These are phyloP conservation scores for Hirtodrosophila histrioides DNA, from an alignment of 2,888 invertebrate genomes.

Conservation along the genomic window DNA sequence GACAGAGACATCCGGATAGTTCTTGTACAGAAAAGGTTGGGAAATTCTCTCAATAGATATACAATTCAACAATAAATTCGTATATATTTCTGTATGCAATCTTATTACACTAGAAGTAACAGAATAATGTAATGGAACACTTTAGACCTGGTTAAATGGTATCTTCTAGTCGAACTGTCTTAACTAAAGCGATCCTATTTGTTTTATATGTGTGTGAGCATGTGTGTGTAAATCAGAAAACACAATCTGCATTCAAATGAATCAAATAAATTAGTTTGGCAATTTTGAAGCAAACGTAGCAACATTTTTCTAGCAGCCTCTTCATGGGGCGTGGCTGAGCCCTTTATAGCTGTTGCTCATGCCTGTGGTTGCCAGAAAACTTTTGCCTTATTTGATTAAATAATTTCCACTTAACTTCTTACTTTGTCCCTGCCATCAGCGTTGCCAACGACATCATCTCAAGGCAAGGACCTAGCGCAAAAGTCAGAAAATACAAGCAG, in stretches of 20 bases:
- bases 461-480: constrained; percentile 19
- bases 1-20: no score
- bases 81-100: no score
- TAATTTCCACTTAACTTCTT: constrained; percentile 78
- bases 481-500: constrained; percentile 27
- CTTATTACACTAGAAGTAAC: no score
- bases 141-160: no score
- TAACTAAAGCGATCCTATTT: no score
- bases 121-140: no score
- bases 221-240: constrained; percentile 40
- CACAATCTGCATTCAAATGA: constrained; percentile 76
- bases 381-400: constrained; percentile 75
- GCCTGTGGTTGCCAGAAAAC: constrained; percentile 45
- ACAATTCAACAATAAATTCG: no score
- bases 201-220: constrained; percentile 4
- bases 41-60: no score
- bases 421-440: constrained; percentile 35
- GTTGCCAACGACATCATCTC: constrained; percentile 18
- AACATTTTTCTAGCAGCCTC: constrained; percentile 27
- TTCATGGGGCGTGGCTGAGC: constrained; percentile 7
- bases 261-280: constrained; percentile 74
- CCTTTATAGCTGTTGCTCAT: constrained; percentile 47
- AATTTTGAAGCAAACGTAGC: constrained; percentile 49
- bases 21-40: no score
- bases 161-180: no score